Base-by-base conservation (phyloP, 2,888 invertebrate species). In the Bellardia bayeri region DNA sequence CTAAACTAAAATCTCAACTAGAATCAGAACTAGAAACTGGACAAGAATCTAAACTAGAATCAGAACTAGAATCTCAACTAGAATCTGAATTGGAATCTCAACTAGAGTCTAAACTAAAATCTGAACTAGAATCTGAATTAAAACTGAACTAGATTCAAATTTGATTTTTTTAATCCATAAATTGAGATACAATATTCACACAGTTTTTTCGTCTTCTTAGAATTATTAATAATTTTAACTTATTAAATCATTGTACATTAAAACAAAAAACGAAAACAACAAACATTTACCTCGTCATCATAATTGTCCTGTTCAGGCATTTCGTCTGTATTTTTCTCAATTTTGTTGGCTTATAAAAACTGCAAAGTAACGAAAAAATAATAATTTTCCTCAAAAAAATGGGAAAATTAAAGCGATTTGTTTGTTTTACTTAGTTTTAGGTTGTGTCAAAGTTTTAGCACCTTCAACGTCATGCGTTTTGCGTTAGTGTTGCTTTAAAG, bases 241-340 rank as follows among this genome's bases (percentile, higher is more conserved):
- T 11, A 3, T 45, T 45, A 13, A 45, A 3, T 13, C 11, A 13
- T 2, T 45, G 2, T 11, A 13, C 2, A 11, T 45, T 45, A 45
- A 45, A 45, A 45, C 23, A 23, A 23, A 23, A 23, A 23, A 23
- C 23, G 23, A 23, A 23, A 23, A 6, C 11, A 45, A 45, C 7
- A 45, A 13, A 45, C 9, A 88, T 80, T 93, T 93, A 93, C 93
- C 93, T 93, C 93, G 91, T 93, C 93, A 91, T 93, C 93, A 91
- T 93, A 93, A 92, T 93, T 93, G 90, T 93, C 93, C 93, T 93
- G 93, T 90, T 93, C 93, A 89, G 94, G 91, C 93, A 93, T 93
- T 91, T 91, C 91, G 91, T 88, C 82, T 30, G 69, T 75, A 37
- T 66, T 63, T 81, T 66, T 56, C n/a, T 58, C 58, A 45, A 69